Percentiles rank a stretch among this genome's conserved stretches.
Conservation (phyloP, 2,113 vertebrate species). For the Poicephalus meyeri region DNA sequence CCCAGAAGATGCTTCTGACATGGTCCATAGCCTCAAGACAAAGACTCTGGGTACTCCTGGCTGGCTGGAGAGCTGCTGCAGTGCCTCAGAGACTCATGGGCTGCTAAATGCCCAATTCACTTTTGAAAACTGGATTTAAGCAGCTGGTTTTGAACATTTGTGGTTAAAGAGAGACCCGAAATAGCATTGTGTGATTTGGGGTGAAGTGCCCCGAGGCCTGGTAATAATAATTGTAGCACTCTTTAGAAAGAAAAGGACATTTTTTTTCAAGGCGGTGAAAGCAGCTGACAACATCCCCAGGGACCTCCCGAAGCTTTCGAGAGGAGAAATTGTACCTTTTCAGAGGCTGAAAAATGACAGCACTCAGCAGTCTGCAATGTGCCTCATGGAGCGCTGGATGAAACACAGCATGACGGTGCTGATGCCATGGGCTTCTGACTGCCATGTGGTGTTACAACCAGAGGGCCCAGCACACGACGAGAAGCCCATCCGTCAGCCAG, state of each 20-base stretch:
- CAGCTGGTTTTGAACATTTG: constrained; percentile 40
- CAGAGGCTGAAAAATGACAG: constrained; percentile 33
- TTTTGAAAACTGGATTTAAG: constrained; percentile 14
- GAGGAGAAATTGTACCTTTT: constrained; percentile 50
- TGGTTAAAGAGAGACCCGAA: constrained; percentile 35
- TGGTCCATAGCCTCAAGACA: fast-evolving
- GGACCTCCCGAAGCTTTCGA: constrained; percentile 36
- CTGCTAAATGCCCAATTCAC: constrained; percentile 16
- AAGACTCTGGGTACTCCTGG: neutral
- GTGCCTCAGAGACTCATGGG: neutral
- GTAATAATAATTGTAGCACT: constrained; percentile 26
- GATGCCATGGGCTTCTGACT: neutral
- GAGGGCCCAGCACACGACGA: neutral
- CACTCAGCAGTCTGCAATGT: neutral
- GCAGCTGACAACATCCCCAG: constrained; percentile 17
- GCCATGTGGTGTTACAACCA: neutral
- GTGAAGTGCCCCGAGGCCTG: constrained; percentile 54
- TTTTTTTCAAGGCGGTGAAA: constrained; percentile 36
- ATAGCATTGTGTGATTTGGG: constrained; percentile 61
- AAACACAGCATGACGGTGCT: fast-evolving
- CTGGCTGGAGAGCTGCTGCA: neutral
- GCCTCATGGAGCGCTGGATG: neutral
- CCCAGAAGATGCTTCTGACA: fast-evolving
- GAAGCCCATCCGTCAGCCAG: neutral
- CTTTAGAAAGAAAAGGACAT: constrained; percentile 52